These are phyloP conservation scores for Bubo blakistoni DNA, from an alignment of 2,113 vertebrate genomes.

Conservation along the genomic window DNA sequence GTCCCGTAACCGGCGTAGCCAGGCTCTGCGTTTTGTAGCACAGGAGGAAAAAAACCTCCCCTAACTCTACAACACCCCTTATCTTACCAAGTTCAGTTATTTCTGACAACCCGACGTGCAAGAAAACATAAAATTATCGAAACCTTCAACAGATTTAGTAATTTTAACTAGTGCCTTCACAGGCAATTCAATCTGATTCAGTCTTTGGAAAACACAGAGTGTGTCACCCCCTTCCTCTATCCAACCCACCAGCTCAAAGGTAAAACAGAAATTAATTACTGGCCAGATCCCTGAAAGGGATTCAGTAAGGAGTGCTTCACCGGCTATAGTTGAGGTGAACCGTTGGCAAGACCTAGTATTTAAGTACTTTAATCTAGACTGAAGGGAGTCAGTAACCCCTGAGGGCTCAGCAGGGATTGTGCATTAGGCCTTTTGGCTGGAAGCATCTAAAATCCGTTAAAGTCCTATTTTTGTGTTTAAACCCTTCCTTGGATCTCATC, in stretches of 20 bases:
- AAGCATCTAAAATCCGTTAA: not conserved
- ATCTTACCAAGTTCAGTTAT: accelerated
- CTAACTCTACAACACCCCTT: not conserved
- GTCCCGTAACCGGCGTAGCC: accelerated
- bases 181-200: not conserved
- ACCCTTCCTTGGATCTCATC: not conserved
- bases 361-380: not conserved
- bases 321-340: accelerated
- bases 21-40: accelerated
- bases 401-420: not conserved
- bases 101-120: not conserved
- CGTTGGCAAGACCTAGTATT: not conserved
- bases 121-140: not conserved
- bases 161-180: not conserved
- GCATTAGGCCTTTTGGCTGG: not conserved
- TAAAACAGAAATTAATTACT: not conserved
- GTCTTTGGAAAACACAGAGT: not conserved
- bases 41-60: not conserved
- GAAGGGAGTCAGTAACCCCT: not conserved
- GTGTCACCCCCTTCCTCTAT: not conserved
- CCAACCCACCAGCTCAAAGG: not conserved
- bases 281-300: not conserved
- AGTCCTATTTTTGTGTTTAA: not conserved
- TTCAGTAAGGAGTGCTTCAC: not conserved
- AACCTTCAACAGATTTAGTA: not conserved